Conservation (phyloP, 2,113 vertebrate genomes). For the Tragelaphus scriptus region DNA sequence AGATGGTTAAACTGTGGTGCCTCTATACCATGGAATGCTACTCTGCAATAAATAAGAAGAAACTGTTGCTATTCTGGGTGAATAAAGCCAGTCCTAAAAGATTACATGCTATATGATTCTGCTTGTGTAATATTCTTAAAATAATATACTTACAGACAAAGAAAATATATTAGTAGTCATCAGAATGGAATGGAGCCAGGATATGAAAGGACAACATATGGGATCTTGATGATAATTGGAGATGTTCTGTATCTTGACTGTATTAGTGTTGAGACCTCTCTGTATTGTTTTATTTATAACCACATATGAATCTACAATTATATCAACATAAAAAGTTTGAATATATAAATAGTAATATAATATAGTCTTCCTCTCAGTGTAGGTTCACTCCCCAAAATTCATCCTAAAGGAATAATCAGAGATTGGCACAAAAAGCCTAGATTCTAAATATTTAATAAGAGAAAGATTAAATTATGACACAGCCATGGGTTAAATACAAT, state of each 20-base stretch:
- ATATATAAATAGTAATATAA: not conserved
- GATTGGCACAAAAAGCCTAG: not conserved
- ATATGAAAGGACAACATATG: not conserved
- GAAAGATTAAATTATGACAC: not conserved
- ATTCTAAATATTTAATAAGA: not conserved
- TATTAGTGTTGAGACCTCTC: not conserved
- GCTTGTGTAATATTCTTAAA: not conserved
- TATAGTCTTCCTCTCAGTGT: not conserved
- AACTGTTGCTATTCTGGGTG: not conserved
- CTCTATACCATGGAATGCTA: not conserved
- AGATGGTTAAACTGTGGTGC: not conserved
- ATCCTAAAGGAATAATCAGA: not conserved
- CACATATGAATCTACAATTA: not conserved
- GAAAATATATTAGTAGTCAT: not conserved
- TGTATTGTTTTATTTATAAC: not conserved
- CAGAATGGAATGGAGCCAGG: not conserved
- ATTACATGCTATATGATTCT: not conserved
- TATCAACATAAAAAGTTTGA: not conserved
- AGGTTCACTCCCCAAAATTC: not conserved
- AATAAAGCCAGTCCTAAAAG: not conserved
- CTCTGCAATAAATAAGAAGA: not conserved
- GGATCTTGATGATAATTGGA: not conserved
- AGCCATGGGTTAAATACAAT: not conserved
- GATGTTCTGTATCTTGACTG: not conserved
- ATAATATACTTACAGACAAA: not conserved